phyloP scores from a whole-genome alignment of 2,888 invertebrate genomes.

The Aricia artaxerxes region DNA sequence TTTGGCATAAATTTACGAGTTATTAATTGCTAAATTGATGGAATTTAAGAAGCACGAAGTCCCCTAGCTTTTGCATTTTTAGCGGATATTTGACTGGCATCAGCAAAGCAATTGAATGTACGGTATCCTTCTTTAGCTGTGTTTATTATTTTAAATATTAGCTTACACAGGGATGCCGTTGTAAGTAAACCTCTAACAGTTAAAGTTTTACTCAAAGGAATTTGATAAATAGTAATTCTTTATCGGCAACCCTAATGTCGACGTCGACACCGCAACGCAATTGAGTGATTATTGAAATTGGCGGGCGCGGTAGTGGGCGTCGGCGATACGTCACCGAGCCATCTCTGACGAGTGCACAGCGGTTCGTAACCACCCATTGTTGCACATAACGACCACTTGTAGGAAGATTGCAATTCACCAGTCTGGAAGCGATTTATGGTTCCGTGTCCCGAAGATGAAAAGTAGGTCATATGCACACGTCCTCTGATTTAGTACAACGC shows the following conservation, averaged over 20 bases:
- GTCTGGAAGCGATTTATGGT: not conserved
- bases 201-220: not conserved
- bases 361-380: not conserved
- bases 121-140: too few species aligned
- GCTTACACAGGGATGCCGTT: too few species aligned
- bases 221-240: not conserved
- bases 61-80: too few species aligned
- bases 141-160: too few species aligned
- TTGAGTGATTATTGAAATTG: constrained; percentile 50
- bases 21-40: too few species aligned
- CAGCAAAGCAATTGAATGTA: too few species aligned
- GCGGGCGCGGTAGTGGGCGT: constrained; percentile 50
- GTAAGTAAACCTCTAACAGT: too few species aligned
- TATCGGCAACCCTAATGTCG: constrained; percentile 11
- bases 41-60: too few species aligned
- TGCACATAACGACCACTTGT: constrained; percentile 11
- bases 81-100: too few species aligned
- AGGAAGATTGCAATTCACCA: constrained; percentile 27
- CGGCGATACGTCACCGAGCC: constrained; percentile 23
- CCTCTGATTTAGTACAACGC: not conserved
- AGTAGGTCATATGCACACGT: not conserved
- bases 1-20: too few species aligned
- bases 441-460: not conserved
- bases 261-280: constrained; percentile 39
- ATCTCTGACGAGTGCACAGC: constrained; percentile 22